Conservation (phyloP, 2,113 vertebrate species). For the Atrichornis clamosus region DNA sequence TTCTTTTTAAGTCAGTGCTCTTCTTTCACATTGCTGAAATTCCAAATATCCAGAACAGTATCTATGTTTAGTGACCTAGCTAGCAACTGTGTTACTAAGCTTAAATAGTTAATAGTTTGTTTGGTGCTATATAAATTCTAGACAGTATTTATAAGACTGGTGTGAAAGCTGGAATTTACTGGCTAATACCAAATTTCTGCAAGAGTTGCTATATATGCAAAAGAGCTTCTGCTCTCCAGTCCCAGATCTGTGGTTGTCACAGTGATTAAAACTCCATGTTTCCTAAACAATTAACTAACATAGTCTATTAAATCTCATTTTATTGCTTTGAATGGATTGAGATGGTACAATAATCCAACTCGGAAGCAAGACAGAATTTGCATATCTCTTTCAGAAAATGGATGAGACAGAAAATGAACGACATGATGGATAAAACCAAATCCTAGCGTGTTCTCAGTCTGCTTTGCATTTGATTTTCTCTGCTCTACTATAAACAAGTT, state of each 20-base stretch:
- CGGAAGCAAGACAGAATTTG: slow-evolving; percentile 10
- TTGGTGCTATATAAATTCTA: background rate
- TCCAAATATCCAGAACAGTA: background rate
- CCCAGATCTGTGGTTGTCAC: slow-evolving; percentile 48
- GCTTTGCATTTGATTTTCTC: slow-evolving; percentile 36
- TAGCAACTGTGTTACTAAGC: background rate
- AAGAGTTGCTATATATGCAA: slow-evolving; percentile 25
- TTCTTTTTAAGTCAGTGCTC: background rate
- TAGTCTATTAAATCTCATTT: slow-evolving; percentile 65
- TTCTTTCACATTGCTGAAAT: background rate
- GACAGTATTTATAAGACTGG: background rate
- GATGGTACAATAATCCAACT: slow-evolving; percentile 52
- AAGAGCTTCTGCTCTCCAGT: slow-evolving; percentile 33
- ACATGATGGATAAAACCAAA: slow-evolving; percentile 45
- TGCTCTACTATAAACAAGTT: slow-evolving; percentile 14
- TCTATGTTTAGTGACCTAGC: background rate
- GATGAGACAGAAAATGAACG: slow-evolving; percentile 40
- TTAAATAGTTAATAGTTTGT: background rate
- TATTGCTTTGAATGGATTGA: slow-evolving; percentile 54
- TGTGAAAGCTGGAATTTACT: background rate
- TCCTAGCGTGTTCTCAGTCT: background rate
- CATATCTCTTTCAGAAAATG: slow-evolving; percentile 51
- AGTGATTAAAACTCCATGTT: slow-evolving; percentile 58
- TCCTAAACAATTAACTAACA: slow-evolving; percentile 68
- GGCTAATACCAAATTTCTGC: slow-evolving; percentile 43